Percentiles rank a stretch among this genome's conserved stretches.
Conservation (phyloP, 2,888 invertebrate species). For the Agrenia bidenticulata region DNA sequence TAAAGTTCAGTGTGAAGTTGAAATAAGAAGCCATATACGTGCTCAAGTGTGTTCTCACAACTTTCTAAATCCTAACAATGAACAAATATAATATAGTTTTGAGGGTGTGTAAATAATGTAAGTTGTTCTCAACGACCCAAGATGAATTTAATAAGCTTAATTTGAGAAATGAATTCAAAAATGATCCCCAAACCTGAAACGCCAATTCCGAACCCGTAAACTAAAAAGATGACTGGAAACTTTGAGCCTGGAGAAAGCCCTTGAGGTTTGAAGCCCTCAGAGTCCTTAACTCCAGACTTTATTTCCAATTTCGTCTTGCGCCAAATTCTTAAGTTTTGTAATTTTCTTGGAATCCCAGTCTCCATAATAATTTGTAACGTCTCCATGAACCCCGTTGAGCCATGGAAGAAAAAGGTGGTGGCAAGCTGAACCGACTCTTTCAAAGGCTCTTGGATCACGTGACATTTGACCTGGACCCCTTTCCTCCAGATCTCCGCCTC, state of each 20-base stretch:
- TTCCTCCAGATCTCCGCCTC: background rate
- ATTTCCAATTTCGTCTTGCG: constrained; percentile 5
- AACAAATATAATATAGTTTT: too few species aligned
- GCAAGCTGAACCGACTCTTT: background rate
- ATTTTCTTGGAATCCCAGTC: background rate
- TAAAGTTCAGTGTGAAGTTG: too few species aligned
- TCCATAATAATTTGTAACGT: background rate
- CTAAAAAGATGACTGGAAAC: constrained; percentile 1
- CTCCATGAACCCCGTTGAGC: background rate
- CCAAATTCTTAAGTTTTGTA: constrained; percentile 9
- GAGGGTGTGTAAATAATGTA: too few species aligned
- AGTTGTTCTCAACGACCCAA: too few species aligned
- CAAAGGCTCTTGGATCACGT: background rate
- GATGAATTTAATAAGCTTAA: too few species aligned
- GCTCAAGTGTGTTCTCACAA: too few species aligned
- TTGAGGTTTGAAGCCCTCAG: background rate
- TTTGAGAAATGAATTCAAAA: too few species aligned
- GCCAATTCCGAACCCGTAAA: background rate
- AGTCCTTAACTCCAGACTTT: background rate
- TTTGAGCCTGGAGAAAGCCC: constrained; percentile 1
- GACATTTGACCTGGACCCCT: background rate
- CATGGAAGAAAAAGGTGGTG: background rate
- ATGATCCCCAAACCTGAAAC: too few species aligned
- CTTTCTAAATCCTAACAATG: too few species aligned
- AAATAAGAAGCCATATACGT: too few species aligned